phyloP scores from a whole-genome alignment of 2,113 vertebrate genomes.

The Myotis davidii region DNA sequence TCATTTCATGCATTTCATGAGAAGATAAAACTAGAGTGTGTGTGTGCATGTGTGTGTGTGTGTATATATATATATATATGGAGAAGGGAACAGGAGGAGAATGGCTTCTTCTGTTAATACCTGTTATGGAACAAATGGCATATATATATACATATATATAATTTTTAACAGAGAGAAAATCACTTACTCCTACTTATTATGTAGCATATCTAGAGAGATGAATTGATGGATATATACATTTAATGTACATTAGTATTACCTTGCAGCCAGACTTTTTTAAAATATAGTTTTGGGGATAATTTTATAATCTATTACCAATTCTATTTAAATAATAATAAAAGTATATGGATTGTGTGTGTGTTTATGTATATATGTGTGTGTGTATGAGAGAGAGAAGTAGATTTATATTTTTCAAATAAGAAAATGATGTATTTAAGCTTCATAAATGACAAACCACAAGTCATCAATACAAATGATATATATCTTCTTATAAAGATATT shows the following conservation, averaged over 20 bases:
- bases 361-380: not conserved
- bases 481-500: constrained; percentile 52
- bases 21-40: not conserved
- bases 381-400: not conserved
- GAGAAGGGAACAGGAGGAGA: too few relatives aligned
- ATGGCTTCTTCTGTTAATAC: too few relatives aligned
- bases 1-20: constrained; percentile 13
- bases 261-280: not conserved
- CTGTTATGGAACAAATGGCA: too few relatives aligned
- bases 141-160: not conserved
- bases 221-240: not conserved
- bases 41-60: too few relatives aligned
- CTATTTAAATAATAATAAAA: not conserved
- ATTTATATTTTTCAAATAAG: constrained; percentile 52
- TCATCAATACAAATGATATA: constrained; percentile 58
- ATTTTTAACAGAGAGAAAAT: not conserved
- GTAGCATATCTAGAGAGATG: not conserved
- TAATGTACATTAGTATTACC: too few relatives aligned
- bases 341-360: not conserved
- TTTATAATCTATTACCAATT: not conserved
- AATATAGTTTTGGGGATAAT: not conserved
- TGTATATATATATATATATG: too few relatives aligned
- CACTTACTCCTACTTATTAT: not conserved
- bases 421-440: constrained; percentile 60
- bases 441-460: constrained; percentile 46